phyloP scores from a whole-genome alignment of 1,140 invertebrate genomes.

The Drosophila equinoxialis region DNA sequence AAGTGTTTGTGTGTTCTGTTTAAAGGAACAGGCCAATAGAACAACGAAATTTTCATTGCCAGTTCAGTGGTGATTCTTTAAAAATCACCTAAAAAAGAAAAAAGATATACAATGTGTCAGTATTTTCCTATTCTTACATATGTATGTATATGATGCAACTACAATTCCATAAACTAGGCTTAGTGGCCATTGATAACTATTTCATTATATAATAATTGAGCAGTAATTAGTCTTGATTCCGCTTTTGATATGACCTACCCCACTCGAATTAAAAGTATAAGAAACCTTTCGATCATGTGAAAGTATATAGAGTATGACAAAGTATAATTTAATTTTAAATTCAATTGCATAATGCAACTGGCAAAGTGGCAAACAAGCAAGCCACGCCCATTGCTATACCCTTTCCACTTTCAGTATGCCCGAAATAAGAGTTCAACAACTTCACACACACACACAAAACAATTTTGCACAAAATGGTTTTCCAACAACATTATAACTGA shows the following conservation, averaged over 20 bases:
- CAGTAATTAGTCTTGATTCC: too few species aligned
- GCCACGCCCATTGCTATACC: slow-evolving; percentile 32
- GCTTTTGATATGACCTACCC: too few species aligned
- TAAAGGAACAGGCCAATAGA: too few species aligned
- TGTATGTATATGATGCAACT: too few species aligned
- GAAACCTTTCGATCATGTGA: not conserved
- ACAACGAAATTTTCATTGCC: not conserved
- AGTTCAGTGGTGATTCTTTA: not conserved
- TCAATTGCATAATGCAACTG: slow-evolving; percentile 67
- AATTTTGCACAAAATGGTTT: slow-evolving; percentile 46
- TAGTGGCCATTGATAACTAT: too few species aligned
- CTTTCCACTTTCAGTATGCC: not conserved
- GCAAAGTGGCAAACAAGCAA: slow-evolving; percentile 30
- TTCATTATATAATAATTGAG: too few species aligned
- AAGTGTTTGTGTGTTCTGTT: slow-evolving; percentile 11
- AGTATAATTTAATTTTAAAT: slow-evolving; percentile 63
- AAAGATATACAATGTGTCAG: not conserved
- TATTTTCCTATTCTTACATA: too few species aligned
- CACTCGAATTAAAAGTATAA: not conserved
- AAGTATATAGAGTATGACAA: slow-evolving; percentile 13
- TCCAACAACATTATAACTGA: slow-evolving; percentile 39
- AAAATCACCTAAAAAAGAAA: not conserved
- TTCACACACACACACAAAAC: slow-evolving; percentile 13
- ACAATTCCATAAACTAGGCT: too few species aligned
- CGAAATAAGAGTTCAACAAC: slow-evolving; percentile 5